Evolutionary conservation across 2,113 vertebrate genomes (phyloP).

Genomic region (Parotia lawesii): DNA sequence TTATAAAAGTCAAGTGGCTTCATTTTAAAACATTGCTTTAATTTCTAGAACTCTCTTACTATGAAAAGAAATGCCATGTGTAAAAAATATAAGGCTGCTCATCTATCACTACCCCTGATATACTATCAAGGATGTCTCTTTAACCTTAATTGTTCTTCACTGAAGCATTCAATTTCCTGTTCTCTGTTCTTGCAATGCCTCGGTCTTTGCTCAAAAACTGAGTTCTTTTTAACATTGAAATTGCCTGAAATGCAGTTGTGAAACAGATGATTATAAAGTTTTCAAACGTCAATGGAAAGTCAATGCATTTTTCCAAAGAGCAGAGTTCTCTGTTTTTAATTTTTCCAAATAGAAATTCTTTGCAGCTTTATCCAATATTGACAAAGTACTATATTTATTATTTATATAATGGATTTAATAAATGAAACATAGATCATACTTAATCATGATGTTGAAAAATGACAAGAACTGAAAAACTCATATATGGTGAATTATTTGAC

Average conservation of each 20-base stretch:
- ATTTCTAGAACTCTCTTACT: neutral
- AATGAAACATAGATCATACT: constrained; percentile 49
- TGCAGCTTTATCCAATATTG: constrained; percentile 39
- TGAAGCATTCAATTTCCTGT: constrained; percentile 39
- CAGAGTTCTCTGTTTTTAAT: neutral
- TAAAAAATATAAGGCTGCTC: neutral
- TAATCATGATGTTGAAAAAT: constrained; percentile 46
- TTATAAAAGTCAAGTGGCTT: neutral
- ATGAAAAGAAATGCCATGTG: constrained; percentile 2
- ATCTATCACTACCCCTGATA: constrained; percentile 3
- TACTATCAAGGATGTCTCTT: neutral
- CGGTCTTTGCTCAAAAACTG: neutral
- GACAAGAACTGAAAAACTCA: constrained; percentile 38
- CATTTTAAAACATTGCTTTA: constrained; percentile 27
- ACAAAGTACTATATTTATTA: constrained; percentile 58
- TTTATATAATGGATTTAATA: constrained; percentile 54
- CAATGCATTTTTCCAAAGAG: neutral
- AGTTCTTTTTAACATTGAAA: neutral
- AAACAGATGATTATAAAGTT: neutral
- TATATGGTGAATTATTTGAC: constrained; percentile 39
- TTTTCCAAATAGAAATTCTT: neutral
- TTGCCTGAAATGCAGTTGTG: neutral
- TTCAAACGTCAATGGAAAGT: neutral
- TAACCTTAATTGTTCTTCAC: constrained; percentile 45
- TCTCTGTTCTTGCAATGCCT: neutral